Percentiles rank a stretch among this genome's conserved stretches.
These are phyloP conservation scores for Dryas iulia DNA, from an alignment of 1,140 invertebrate species.

Conservation along the genomic window DNA sequence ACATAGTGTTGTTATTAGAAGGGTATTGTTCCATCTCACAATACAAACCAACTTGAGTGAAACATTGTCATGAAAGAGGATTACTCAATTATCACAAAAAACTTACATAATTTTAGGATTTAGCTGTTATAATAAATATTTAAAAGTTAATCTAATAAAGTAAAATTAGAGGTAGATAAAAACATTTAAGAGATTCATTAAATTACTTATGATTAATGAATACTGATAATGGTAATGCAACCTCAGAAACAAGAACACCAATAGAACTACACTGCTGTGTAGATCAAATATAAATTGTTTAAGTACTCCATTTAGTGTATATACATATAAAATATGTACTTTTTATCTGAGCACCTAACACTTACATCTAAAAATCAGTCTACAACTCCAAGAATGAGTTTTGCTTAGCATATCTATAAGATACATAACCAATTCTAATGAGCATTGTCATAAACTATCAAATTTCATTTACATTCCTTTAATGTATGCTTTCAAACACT, in stretches of 20 bases:
- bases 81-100: conserved; percentile 37
- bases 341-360: conserved; percentile 49
- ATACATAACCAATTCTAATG: conserved; percentile 32
- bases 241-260: conserved; percentile 26
- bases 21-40: conserved; percentile 23
- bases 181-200: conserved; percentile 70
- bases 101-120: conserved; percentile 41
- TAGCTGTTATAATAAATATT: conserved; percentile 65
- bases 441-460: conserved; percentile 29
- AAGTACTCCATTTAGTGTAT: conserved; percentile 22
- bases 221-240: conserved; percentile 72
- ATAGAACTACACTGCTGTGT: not conserved
- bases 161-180: conserved; percentile 75
- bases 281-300: conserved; percentile 20
- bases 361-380: conserved; percentile 72
- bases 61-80: conserved; percentile 23
- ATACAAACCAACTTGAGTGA: conserved; percentile 17
- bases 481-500: not conserved
- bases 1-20: conserved; percentile 7
- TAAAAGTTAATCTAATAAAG: conserved; percentile 57
- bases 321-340: conserved; percentile 15
- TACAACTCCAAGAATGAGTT: conserved; percentile 68
- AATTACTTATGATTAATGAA: conserved; percentile 64
- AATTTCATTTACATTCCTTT: conserved; percentile 2
- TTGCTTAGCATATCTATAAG: conserved; percentile 26